Evolutionary conservation across 2,113 vertebrate genomes (phyloP).

Genomic region (Lophotis ruficrista): DNA sequence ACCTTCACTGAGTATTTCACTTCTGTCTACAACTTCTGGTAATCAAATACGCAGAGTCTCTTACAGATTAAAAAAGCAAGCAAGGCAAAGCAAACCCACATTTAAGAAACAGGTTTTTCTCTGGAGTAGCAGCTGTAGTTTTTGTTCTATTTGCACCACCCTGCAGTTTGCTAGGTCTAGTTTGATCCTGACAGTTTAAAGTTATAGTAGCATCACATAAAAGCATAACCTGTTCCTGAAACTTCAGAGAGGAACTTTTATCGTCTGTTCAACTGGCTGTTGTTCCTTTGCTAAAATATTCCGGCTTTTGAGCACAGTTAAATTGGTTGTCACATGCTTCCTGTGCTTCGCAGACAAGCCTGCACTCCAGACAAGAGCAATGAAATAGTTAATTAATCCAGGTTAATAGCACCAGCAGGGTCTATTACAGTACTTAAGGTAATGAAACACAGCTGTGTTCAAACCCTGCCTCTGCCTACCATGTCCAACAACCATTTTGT

Average conservation of each 20-base stretch:
- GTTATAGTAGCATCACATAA: not conserved
- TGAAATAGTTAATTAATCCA: not conserved
- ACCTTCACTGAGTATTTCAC: not conserved
- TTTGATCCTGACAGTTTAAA: not conserved
- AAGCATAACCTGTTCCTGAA: not conserved
- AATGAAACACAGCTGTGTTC: not conserved
- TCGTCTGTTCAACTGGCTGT: not conserved
- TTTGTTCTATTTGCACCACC: accelerated
- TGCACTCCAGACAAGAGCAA: not conserved
- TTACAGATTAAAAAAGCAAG: not conserved
- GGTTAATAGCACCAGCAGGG: not conserved
- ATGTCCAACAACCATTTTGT: not conserved
- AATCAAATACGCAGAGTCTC: not conserved
- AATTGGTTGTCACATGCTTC: not conserved
- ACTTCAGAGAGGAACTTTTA: not conserved
- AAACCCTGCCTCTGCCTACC: not conserved
- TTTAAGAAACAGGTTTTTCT: not conserved
- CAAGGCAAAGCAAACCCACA: not conserved
- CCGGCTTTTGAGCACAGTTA: not conserved
- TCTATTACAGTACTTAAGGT: not conserved
- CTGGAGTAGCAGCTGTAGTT: not conserved
- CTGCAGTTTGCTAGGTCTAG: not conserved
- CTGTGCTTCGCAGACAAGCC: not conserved
- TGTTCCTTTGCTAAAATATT: not conserved
- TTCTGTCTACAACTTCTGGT: not conserved